phyloP scores from a whole-genome alignment of 2,888 invertebrate species.

The Cerastoderma edule region DNA sequence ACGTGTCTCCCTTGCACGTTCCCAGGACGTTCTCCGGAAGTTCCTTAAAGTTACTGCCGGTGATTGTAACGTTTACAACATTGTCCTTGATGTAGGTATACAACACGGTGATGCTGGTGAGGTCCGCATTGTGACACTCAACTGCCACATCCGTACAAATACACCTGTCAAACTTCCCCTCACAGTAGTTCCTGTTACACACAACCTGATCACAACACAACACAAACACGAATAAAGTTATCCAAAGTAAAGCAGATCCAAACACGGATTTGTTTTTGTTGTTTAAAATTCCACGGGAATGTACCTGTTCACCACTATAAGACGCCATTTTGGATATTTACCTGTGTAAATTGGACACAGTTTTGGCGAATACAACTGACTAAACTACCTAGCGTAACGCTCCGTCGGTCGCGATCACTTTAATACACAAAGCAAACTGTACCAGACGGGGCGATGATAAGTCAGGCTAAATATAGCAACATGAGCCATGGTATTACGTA shows the following conservation, averaged over 20 bases:
- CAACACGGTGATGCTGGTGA: slow-evolving; percentile 25
- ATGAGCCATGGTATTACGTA: too few relatives aligned
- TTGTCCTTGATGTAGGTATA: slow-evolving; percentile 43
- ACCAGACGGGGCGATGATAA: too few relatives aligned
- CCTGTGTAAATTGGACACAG: slow-evolving; percentile 28
- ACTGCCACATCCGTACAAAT: slow-evolving; percentile 44
- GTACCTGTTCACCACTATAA: slow-evolving; percentile 40
- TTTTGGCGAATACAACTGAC: background rate
- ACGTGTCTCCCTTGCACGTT: slow-evolving; percentile 44
- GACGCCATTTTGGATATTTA: slow-evolving; percentile 44
- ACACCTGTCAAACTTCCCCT: slow-evolving; percentile 28
- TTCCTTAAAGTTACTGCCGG: slow-evolving; percentile 56
- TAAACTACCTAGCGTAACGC: background rate
- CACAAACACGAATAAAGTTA: slow-evolving; percentile 7
- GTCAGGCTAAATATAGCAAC: too few relatives aligned
- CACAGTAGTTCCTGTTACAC: background rate
- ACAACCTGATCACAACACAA: background rate
- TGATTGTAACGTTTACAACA: slow-evolving; percentile 47
- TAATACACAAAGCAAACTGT: background rate
- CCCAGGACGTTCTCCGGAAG: slow-evolving; percentile 64
- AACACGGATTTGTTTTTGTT: background rate
- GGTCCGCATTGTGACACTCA: slow-evolving; percentile 36
- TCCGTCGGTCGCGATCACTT: background rate
- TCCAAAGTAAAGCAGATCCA: background rate
- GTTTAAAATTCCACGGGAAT: slow-evolving; percentile 22